phyloP scores from a whole-genome alignment of 2,797 vertebrate species.

The Kryptolebias ocellatus region DNA sequence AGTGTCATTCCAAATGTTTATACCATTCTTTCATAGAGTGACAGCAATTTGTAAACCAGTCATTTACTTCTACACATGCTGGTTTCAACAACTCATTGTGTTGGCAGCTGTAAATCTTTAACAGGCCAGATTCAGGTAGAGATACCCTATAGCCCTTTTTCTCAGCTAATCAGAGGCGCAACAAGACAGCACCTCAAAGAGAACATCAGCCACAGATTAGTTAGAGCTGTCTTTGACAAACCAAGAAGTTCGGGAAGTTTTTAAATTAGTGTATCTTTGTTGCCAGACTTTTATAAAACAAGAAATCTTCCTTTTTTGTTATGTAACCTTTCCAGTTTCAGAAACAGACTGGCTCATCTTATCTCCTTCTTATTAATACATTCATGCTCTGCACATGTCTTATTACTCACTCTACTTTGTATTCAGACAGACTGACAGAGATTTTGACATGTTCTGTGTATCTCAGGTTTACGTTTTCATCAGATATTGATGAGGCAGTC shows the following conservation, averaged over 20 bases:
- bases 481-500: slow-evolving; percentile 2
- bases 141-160: slow-evolving; percentile 6
- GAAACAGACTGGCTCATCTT: not conserved
- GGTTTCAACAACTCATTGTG: not conserved
- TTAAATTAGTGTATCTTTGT: too few relatives aligned
- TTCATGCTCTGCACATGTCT: not conserved
- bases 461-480: slow-evolving; percentile 6
- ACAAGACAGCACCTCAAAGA: too few relatives aligned
- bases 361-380: not conserved
- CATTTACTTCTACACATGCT: not conserved
- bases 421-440: not conserved
- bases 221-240: too few relatives aligned
- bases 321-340: not conserved
- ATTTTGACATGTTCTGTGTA: not conserved
- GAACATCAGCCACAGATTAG: too few relatives aligned
- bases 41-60: not conserved
- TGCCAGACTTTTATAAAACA: too few relatives aligned
- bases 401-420: slow-evolving; percentile 1
- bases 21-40: not conserved
- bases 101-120: not conserved
- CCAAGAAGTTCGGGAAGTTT: too few relatives aligned
- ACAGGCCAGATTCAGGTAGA: not conserved
- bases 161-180: not conserved
- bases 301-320: too few relatives aligned
- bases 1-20: not conserved